These are phyloP conservation scores for Stenurella melanura DNA, from an alignment of 2,888 invertebrate species.

Conservation along the genomic window DNA sequence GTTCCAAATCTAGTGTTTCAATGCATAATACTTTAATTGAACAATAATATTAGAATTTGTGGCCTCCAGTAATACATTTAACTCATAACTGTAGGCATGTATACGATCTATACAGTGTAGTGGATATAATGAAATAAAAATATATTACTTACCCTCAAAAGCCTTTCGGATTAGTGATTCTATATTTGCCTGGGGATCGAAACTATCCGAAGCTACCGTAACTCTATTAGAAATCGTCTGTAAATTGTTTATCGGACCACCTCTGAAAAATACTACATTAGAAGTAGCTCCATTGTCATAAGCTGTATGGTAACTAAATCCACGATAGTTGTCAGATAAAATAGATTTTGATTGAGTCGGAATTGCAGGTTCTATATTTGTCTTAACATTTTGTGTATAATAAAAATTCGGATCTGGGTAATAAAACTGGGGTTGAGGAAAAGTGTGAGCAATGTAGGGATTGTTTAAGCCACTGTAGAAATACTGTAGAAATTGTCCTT, in stretches of 20 bases:
- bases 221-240: neutral
- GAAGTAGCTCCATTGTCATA: slow-evolving; percentile 48
- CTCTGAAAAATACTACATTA: slow-evolving; percentile 47
- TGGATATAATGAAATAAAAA: neutral
- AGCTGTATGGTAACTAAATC: slow-evolving; percentile 48
- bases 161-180: neutral
- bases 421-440: neutral
- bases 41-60: too few relatives aligned
- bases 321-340: slow-evolving; percentile 41
- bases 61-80: too few relatives aligned
- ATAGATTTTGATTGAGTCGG: neutral
- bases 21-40: too few relatives aligned
- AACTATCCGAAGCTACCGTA: neutral
- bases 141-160: neutral
- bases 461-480: slow-evolving; percentile 2
- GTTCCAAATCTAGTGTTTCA: too few relatives aligned
- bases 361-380: neutral
- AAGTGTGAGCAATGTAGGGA: neutral
- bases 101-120: too few relatives aligned
- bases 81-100: too few relatives aligned
- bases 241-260: neutral
- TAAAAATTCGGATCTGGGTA: neutral
- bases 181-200: neutral
- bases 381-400: neutral
- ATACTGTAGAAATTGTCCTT: slow-evolving; percentile 1